Evolutionary conservation across 1,140 invertebrate species (phyloP).

Genomic region (Heliothis virescens): DNA sequence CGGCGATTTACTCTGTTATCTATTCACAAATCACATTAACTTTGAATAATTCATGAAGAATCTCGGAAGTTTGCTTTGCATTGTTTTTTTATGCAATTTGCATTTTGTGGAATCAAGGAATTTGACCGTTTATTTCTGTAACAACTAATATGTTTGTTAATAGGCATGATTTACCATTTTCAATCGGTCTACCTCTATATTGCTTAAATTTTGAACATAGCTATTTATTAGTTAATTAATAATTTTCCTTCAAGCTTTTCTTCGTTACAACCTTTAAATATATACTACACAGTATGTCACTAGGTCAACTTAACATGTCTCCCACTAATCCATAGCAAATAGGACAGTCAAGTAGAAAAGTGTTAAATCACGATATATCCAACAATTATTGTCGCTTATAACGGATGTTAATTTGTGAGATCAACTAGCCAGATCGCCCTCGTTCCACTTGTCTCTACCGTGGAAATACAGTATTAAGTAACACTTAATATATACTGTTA

Average conservation of each 20-base stretch:
- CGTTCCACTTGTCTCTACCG: constrained; percentile 49
- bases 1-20: constrained; percentile 14
- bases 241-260: not conserved
- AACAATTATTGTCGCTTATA: constrained; percentile 45
- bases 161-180: too few relatives aligned
- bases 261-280: not conserved
- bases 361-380: constrained; percentile 7
- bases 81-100: constrained; percentile 26
- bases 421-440: constrained; percentile 52
- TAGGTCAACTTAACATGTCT: constrained; percentile 1
- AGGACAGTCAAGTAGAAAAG: constrained; percentile 39
- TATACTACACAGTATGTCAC: not conserved
- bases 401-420: constrained; percentile 47
- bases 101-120: constrained; percentile 4
- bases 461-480: constrained; percentile 49
- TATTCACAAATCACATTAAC: constrained; percentile 18
- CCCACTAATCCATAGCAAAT: not conserved
- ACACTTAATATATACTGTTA: constrained; percentile 33
- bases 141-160: too few relatives aligned
- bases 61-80: constrained; percentile 31
- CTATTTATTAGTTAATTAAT: not conserved
- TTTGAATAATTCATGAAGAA: constrained; percentile 41
- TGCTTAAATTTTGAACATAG: too few relatives aligned
- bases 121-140: not conserved
- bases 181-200: too few relatives aligned